Conservation (phyloP, 2,113 vertebrate genomes). For the Aplodontia rufa region DNA sequence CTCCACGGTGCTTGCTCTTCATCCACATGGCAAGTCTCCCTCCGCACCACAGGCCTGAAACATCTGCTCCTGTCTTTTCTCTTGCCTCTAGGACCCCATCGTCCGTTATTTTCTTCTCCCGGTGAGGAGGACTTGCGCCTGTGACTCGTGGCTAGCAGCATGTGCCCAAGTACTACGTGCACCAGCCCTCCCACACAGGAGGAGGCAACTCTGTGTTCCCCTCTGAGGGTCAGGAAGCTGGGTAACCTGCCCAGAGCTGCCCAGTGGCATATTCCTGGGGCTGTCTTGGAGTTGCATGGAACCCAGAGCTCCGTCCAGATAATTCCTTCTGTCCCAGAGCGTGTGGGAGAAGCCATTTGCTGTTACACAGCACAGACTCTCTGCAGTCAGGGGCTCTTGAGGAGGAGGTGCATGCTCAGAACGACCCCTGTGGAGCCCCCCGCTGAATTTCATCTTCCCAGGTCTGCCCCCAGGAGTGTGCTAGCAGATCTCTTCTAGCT, state of each 20-base stretch:
- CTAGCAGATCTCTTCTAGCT: background rate
- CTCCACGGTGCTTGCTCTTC: background rate
- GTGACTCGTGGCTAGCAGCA: no score
- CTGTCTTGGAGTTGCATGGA: rapidly evolving
- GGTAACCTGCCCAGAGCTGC: background rate
- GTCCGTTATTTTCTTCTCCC: no score
- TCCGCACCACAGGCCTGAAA: background rate
- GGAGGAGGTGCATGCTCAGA: background rate
- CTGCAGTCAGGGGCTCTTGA: background rate
- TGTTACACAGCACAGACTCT: rapidly evolving
- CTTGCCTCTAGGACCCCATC: no score
- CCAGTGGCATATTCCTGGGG: rapidly evolving
- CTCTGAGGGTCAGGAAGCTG: background rate
- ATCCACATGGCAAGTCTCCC: background rate
- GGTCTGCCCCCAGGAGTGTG: background rate
- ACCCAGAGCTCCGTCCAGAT: rapidly evolving
- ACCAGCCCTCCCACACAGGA: background rate
- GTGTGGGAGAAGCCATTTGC: background rate
- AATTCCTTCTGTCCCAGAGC: background rate
- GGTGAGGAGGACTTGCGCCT: no score
- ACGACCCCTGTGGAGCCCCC: background rate
- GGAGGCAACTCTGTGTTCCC: rapidly evolving
- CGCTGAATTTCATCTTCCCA: rapidly evolving
- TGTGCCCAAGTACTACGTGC: no score
- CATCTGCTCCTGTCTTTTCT: background rate